These are phyloP conservation scores for Myotis lucifugus DNA, from an alignment of 2,113 vertebrate species.

Conservation along the genomic window DNA sequence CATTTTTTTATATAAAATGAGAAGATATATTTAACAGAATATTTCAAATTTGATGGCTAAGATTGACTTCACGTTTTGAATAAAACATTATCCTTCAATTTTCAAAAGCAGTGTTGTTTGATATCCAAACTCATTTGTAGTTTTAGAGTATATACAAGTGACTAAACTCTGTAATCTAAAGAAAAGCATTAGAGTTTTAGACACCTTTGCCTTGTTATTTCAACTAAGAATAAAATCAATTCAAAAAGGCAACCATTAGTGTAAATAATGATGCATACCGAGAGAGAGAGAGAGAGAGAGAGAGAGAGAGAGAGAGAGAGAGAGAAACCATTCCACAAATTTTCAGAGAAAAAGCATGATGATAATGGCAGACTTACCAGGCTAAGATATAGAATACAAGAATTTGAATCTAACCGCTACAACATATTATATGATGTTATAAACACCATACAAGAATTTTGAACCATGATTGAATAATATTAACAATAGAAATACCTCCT, in stretches of 20 bases:
- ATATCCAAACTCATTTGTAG: background rate
- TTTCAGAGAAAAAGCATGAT: background rate
- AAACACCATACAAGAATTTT: background rate
- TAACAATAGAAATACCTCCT: background rate
- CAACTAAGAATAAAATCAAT: background rate
- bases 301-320: too few relatives aligned
- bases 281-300: background rate
- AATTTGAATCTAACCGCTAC: background rate
- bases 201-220: background rate
- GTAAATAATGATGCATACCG: background rate
- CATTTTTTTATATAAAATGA: background rate
- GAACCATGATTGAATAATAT: background rate
- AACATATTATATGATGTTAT: background rate
- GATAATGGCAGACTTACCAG: background rate
- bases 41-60: constrained; percentile 18
- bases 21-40: constrained; percentile 3
- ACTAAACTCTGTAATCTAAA: background rate
- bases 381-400: background rate
- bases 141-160: background rate
- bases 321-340: background rate
- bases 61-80: background rate
- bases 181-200: background rate
- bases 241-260: background rate
- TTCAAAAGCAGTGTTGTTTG: background rate
- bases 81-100: background rate